Evolutionary conservation across 2,797 vertebrate genomes (phyloP).

Genomic region (Masticophis lateralis): DNA sequence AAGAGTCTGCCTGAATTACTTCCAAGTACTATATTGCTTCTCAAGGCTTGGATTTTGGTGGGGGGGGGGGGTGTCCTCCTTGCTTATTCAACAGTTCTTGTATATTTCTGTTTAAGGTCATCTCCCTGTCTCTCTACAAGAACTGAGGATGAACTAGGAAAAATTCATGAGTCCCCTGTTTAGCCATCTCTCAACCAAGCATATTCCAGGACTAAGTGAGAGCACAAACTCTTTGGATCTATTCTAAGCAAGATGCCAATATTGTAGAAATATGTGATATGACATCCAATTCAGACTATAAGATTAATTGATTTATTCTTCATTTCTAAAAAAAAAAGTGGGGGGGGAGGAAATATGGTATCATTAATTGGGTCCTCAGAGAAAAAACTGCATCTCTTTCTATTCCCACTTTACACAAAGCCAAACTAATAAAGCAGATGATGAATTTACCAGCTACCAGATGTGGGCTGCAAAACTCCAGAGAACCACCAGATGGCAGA

Average conservation of each 20-base stretch:
- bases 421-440: not conserved
- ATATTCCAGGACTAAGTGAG: not conserved
- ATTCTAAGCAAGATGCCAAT: not conserved
- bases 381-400: not conserved
- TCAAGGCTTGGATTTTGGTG: not conserved
- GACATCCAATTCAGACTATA: not conserved
- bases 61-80: not conserved
- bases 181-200: not conserved
- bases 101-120: not conserved
- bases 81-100: not conserved
- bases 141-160: not conserved
- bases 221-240: not conserved
- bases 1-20: not conserved
- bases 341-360: too few species aligned
- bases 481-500: not conserved
- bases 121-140: not conserved
- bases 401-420: not conserved
- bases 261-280: not conserved
- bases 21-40: not conserved
- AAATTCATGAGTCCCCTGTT: not conserved
- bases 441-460: not conserved
- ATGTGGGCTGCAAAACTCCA: not conserved
- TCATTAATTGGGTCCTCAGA: constrained; percentile 1
- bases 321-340: not conserved
- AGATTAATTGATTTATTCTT: not conserved